phyloP scores from a whole-genome alignment of 2,888 invertebrate genomes.

The Drosophila eohydei region DNA sequence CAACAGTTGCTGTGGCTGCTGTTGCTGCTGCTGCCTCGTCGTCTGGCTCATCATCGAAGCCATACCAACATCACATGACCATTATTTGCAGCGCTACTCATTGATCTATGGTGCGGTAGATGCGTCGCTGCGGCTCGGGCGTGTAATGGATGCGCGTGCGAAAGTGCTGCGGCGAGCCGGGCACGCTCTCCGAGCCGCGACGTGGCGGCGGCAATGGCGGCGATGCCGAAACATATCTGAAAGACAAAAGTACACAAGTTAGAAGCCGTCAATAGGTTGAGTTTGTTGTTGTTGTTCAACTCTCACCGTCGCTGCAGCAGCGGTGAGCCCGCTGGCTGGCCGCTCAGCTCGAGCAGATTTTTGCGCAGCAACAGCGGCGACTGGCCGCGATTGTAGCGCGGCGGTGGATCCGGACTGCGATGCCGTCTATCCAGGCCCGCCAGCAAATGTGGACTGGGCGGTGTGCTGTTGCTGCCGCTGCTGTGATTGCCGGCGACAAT shows the following conservation, averaged over 20 bases:
- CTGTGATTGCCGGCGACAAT: conserved; percentile 28
- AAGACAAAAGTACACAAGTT: background rate
- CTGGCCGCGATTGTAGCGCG: conserved; percentile 85
- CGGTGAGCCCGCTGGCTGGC: conserved; percentile 86
- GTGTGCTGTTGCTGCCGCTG: conserved; percentile 57
- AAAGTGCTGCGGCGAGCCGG: conserved; percentile 89
- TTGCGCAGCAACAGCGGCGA: conserved; percentile 87
- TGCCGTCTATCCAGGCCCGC: conserved; percentile 84
- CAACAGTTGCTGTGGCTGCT: conserved; percentile 4
- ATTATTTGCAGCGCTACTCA: conserved; percentile 85
- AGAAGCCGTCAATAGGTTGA: too few species aligned
- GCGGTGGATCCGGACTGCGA: conserved; percentile 88
- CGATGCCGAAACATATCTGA: conserved; percentile 85
- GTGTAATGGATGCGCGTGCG: conserved; percentile 88
- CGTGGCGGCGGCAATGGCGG: conserved; percentile 85
- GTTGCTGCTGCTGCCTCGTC: conserved; percentile 23
- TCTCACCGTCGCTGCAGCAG: conserved; percentile 86
- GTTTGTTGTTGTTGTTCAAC: too few species aligned
- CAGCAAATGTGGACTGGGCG: conserved; percentile 79
- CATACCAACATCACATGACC: conserved; percentile 85
- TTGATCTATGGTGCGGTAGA: conserved; percentile 86
- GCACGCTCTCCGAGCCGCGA: conserved; percentile 89
- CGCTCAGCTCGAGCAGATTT: conserved; percentile 86
- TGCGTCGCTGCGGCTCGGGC: conserved; percentile 87
- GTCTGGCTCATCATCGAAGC: conserved; percentile 77